A percentile compares a stretch with the other conserved stretches of the same genome.
Conservation (phyloP, 1,140 invertebrate genomes). For the Acromyrmex echinatior region DNA sequence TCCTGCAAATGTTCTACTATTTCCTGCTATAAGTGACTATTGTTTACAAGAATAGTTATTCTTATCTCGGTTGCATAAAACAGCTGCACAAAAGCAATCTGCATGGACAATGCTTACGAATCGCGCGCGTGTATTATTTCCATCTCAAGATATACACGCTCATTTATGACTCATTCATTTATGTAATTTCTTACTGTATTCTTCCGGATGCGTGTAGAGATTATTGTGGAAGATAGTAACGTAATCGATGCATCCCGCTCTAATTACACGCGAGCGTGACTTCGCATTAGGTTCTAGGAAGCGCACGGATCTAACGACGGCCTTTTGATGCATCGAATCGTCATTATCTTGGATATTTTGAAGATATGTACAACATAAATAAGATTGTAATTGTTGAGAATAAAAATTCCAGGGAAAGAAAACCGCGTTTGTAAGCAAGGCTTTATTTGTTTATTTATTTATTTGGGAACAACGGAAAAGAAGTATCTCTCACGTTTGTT, state of each 20-base stretch:
- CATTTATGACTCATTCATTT: constrained; percentile 60
- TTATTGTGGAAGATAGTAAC: constrained; percentile 52
- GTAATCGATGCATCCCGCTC: constrained; percentile 59
- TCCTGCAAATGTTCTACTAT: neutral
- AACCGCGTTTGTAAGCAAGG: neutral
- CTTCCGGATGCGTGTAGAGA: constrained; percentile 56
- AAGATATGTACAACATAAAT: neutral
- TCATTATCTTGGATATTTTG: neutral
- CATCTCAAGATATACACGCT: constrained; percentile 23
- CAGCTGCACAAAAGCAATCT: neutral
- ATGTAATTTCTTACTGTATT: constrained; percentile 56
- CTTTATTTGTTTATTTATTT: constrained; percentile 26
- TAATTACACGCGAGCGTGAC: constrained; percentile 53
- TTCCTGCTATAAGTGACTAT: neutral
- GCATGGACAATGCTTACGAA: constrained; percentile 13
- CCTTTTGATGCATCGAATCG: constrained; percentile 25
- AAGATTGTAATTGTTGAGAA: neutral
- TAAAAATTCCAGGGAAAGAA: neutral
- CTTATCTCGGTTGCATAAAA: constrained; percentile 18
- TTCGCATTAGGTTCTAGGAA: constrained; percentile 26
- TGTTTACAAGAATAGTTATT: constrained; percentile 10
- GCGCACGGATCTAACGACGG: constrained; percentile 25
- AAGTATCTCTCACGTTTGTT: neutral
- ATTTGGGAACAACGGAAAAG: neutral
- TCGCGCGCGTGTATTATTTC: constrained; percentile 30